Percentiles rank a stretch among this genome's conserved stretches.
phyloP scores from a whole-genome alignment of 2,113 vertebrate genomes.

The Ptilonorhynchus violaceus region DNA sequence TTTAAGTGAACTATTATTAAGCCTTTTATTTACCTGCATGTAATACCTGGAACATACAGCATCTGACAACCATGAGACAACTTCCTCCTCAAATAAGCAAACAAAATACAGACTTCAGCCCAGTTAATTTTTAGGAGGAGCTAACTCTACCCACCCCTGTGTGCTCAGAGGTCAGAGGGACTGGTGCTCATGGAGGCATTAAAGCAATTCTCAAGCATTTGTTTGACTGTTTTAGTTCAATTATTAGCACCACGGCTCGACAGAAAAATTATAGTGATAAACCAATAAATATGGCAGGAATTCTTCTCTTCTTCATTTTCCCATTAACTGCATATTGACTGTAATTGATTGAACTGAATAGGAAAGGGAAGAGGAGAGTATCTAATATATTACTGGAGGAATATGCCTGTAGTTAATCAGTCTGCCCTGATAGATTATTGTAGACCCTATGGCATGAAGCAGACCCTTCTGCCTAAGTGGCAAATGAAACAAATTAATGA shows the following conservation, averaged over 20 bases:
- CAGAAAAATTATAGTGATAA: not conserved
- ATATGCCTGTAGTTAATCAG: not conserved
- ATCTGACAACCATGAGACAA: not conserved
- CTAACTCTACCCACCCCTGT: not conserved
- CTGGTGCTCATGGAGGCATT: not conserved
- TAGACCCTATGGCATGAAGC: not conserved
- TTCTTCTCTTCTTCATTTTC: not conserved
- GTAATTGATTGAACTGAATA: not conserved
- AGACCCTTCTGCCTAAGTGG: not conserved
- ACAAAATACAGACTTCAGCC: not conserved
- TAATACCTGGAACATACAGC: not conserved
- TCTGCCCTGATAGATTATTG: not conserved
- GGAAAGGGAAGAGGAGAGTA: not conserved
- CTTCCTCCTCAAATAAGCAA: constrained; percentile 4
- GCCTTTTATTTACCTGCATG: not conserved
- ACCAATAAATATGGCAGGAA: not conserved
- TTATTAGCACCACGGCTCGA: not conserved
- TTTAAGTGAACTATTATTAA: not conserved
- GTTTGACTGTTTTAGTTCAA: not conserved
- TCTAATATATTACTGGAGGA: not conserved
- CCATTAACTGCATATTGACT: not conserved
- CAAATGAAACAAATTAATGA: not conserved
- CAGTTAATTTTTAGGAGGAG: not conserved
- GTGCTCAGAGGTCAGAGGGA: not conserved
- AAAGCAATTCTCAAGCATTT: not conserved